Conservation (phyloP, 1,140 invertebrate genomes). For the Helicoverpa armigera region DNA sequence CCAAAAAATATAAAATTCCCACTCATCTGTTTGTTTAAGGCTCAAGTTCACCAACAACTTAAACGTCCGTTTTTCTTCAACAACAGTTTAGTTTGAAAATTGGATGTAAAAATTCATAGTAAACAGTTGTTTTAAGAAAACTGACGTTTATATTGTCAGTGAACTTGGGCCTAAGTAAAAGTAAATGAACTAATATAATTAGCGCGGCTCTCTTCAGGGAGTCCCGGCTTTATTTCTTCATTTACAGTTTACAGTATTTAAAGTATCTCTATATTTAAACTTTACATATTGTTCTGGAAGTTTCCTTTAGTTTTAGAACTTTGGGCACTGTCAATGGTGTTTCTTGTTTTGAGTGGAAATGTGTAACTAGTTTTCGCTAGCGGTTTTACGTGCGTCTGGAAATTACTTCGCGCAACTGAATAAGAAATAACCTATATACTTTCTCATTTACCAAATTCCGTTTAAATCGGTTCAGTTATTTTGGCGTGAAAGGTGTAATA, state of each 20-base stretch:
- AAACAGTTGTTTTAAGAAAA: too few species aligned
- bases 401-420: neutral
- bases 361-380: neutral
- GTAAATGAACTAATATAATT: conserved; percentile 24
- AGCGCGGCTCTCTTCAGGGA: neutral
- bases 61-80: conserved; percentile 20
- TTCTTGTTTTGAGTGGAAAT: neutral
- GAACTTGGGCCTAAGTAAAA: neutral
- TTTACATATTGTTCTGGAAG: neutral
- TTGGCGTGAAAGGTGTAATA: too few species aligned
- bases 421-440: too few species aligned
- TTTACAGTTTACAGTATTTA: neutral
- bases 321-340: neutral
- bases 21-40: neutral
- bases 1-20: too few species aligned
- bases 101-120: too few species aligned
- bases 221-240: conserved; percentile 20
- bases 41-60: neutral
- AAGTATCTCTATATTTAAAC: neutral
- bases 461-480: too few species aligned
- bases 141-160: too few species aligned
- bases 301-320: neutral
- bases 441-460: too few species aligned
- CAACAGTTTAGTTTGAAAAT: too few species aligned
- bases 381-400: neutral